These are phyloP conservation scores for Aleiodes leptofemur DNA, from an alignment of 2,888 invertebrate species.

Conservation along the genomic window DNA sequence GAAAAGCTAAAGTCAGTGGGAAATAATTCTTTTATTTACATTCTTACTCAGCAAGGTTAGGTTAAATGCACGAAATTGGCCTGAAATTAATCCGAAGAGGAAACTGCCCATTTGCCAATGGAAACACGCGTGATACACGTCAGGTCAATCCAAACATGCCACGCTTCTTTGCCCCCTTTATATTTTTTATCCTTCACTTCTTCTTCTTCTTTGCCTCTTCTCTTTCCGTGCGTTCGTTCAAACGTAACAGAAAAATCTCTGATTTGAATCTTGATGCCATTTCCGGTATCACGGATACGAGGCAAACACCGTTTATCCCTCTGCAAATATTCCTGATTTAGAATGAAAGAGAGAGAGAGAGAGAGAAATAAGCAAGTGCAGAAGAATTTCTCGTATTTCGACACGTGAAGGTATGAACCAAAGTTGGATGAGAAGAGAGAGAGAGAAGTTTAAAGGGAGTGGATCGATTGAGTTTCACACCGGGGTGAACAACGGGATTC, in stretches of 20 bases:
- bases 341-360: background rate
- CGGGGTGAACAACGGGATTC: conserved; percentile 49
- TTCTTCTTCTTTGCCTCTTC: conserved; percentile 26
- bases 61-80: conserved; percentile 55
- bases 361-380: background rate
- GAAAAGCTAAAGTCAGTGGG: background rate
- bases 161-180: conserved; percentile 57
- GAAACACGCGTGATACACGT: conserved; percentile 53
- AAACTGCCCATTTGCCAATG: conserved; percentile 61
- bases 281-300: background rate
- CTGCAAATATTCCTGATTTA: background rate
- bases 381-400: background rate
- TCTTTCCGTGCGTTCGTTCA: conserved; percentile 19
- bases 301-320: background rate
- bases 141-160: conserved; percentile 54
- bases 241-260: conserved; percentile 26
- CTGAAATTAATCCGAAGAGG: conserved; percentile 57
- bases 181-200: no score
- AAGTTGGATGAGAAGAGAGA: conserved; percentile 3
- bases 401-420: background rate
- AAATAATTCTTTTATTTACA: conserved; percentile 57
- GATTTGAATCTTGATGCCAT: background rate
- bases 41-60: conserved; percentile 36
- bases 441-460: conserved; percentile 11
- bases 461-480: conserved; percentile 39